Evolutionary conservation across 2,797 vertebrate genomes (phyloP), one percentile per base, ranked within the genome.

Genomic region (Moxostoma hubbsi): DNA sequence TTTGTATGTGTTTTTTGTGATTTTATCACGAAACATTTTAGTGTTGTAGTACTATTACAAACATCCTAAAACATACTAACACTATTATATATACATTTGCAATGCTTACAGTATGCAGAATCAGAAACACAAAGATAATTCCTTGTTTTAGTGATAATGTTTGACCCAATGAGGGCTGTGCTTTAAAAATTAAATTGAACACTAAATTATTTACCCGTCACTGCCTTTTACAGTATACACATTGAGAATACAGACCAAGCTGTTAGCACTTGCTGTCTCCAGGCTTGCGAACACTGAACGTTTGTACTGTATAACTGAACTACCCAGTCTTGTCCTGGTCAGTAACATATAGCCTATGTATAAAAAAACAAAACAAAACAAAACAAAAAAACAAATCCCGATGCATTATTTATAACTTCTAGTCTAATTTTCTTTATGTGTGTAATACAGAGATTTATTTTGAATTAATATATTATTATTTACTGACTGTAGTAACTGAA

Each of bases 281-380:
- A 78, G 65, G 61, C 74, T 66, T 82, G 83, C 73, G 78, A 47
- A 78, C 50, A 55, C 64, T 15, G 49, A 15, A 62, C 10, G 46
- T 80, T 66, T 36, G 36, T 5, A 36, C 36, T 71, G 51, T 2
- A 53, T 59, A 49, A 55, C 65, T 57, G 36, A 74, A 15, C 53
- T 46, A 5, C 24, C 6, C 36, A 57, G n/a, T 54, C 12, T 65
- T 53, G 68, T 72, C 73, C 45, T 81, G 79, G 51, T 43, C 66
- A 70, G 7, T 70, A 50, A 57, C 15, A 73, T 36, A 36, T 36
- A 36, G 36, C 36, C 36, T 36, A 36, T 57, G 1, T 57, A 57
- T 57, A 16, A n/a, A 57, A 15, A n/a, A n/a, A n/a, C n/a, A n/a
- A n/a, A n/a, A n/a, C n/a, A n/a, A n/a, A 15, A 8, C 8, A 16